A percentile compares a stretch with the other conserved stretches of the same genome.
These are phyloP conservation scores for Meiosimyza platycephala DNA, from an alignment of 2,888 invertebrate genomes.

Conservation along the genomic window DNA sequence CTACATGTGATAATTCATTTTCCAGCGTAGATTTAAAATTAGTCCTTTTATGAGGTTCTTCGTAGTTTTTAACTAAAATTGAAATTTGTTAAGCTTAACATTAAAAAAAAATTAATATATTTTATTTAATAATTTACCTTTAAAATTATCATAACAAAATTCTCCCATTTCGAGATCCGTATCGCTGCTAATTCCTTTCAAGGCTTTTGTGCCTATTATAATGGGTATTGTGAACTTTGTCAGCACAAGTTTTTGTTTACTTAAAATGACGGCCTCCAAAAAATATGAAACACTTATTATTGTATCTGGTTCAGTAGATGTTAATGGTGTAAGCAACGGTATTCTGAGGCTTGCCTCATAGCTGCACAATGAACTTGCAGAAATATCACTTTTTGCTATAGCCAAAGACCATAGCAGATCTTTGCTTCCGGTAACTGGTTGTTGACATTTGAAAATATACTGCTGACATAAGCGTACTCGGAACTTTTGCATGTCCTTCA, in stretches of 20 bases:
- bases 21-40: no score
- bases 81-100: no score
- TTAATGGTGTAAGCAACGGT: constrained; percentile 49
- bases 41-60: no score
- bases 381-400: not conserved
- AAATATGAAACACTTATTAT: constrained; percentile 33
- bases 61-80: no score
- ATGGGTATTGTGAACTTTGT: constrained; percentile 50
- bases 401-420: constrained; percentile 42
- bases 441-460: constrained; percentile 42
- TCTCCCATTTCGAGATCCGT: not conserved
- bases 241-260: not conserved
- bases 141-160: constrained; percentile 21
- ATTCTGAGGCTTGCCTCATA: constrained; percentile 43
- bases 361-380: not conserved
- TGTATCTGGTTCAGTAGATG: not conserved
- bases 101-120: no score
- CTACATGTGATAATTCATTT: no score
- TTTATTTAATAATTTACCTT: not conserved
- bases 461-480: constrained; percentile 45
- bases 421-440: constrained; percentile 45
- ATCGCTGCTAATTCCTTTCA: constrained; percentile 32
- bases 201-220: constrained; percentile 48
- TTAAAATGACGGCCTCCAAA: constrained; percentile 34
- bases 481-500: not conserved